These are phyloP conservation scores for Prenolepis imparis DNA, from an alignment of 2,888 invertebrate species.

Conservation along the genomic window DNA sequence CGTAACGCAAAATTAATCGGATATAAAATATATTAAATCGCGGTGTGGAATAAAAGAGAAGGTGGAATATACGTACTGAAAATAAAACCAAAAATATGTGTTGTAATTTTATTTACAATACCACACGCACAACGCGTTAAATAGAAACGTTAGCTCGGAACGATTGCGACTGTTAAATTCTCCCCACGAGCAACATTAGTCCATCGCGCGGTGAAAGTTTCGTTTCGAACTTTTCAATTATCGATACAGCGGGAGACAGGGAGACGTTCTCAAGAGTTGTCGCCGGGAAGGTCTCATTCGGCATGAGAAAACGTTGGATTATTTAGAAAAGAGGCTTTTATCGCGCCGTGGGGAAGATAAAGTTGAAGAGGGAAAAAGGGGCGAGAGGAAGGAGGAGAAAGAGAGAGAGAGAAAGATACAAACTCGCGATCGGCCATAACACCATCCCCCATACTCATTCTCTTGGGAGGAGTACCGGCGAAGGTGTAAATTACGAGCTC, in stretches of 20 bases:
- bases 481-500: slow-evolving; percentile 58
- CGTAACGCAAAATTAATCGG: slow-evolving; percentile 8
- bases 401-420: not conserved
- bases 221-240: slow-evolving; percentile 57
- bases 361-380: not conserved
- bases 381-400: not conserved
- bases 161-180: not conserved
- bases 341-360: slow-evolving; percentile 60
- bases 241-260: slow-evolving; percentile 21
- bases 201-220: slow-evolving; percentile 23
- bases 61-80: not conserved
- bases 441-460: slow-evolving; percentile 34
- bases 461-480: slow-evolving; percentile 50
- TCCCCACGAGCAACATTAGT: slow-evolving; percentile 33
- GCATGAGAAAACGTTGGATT: slow-evolving; percentile 52
- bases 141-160: not conserved
- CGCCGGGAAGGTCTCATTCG: not conserved
- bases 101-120: not conserved
- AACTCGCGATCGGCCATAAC: slow-evolving; percentile 60
- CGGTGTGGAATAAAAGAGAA: not conserved
- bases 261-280: slow-evolving; percentile 21
- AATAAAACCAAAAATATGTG: not conserved
- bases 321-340: slow-evolving; percentile 59
- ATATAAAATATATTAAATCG: not conserved
- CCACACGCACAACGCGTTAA: too few relatives aligned